phyloP scores from a whole-genome alignment of 2,888 invertebrate species.

The Hemaris fuciformis region DNA sequence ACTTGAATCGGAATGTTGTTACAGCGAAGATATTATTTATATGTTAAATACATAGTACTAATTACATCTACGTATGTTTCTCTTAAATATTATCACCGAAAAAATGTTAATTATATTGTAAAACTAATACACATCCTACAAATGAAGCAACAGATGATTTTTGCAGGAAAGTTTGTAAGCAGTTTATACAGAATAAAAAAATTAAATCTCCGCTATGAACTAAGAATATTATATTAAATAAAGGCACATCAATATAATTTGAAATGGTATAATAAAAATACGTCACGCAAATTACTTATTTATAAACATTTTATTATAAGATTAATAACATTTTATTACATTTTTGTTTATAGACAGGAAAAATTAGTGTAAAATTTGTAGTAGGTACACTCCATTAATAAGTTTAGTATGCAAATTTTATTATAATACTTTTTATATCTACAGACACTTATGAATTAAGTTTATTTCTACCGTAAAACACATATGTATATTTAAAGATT shows the following conservation, averaged over 20 bases:
- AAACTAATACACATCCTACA: neutral
- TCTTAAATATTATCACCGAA: slow-evolving; percentile 6
- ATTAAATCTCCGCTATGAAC: slow-evolving; percentile 25
- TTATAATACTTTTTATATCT: neutral
- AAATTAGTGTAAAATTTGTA: neutral
- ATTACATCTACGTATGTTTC: neutral
- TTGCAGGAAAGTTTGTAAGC: neutral
- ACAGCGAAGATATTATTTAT: neutral
- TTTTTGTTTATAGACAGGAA: neutral
- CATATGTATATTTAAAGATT: no score
- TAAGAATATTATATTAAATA: slow-evolving; percentile 50
- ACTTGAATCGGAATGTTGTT: neutral
- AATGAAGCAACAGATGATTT: neutral
- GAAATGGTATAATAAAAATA: slow-evolving; percentile 24
- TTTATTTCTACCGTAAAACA: no score
- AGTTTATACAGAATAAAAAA: neutral
- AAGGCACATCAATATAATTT: slow-evolving; percentile 65
- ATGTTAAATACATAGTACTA: neutral
- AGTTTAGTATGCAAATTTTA: no score
- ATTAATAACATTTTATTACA: neutral
- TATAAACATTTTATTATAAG: neutral
- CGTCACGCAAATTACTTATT: neutral
- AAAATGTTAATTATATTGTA: neutral
- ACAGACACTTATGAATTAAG: no score
- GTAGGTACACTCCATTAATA: no score